Conservation (phyloP, 2,888 invertebrate genomes). For the Mantis religiosa region DNA sequence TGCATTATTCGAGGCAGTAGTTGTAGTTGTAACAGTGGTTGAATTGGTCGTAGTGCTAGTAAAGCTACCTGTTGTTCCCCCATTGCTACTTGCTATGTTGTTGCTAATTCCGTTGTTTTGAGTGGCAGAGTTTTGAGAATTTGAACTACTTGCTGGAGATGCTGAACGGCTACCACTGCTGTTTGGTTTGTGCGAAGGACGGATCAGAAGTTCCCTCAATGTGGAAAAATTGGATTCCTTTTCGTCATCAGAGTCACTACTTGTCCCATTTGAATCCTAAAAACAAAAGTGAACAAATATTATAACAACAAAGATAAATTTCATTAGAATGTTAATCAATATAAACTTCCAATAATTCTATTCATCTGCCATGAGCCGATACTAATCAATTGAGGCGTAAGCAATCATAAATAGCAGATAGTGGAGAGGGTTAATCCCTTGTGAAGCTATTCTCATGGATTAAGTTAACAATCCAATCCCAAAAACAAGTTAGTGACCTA, state of each 20-base stretch:
- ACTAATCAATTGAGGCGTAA: no score
- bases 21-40: background rate
- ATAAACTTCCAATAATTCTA: background rate
- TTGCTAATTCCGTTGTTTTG: background rate
- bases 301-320: background rate
- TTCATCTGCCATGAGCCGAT: no score
- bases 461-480: no score
- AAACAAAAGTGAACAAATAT: background rate
- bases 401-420: no score
- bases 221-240: constrained; percentile 77
- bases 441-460: no score
- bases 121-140: background rate
- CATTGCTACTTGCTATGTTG: background rate
- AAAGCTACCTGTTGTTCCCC: background rate
- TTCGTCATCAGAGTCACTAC: constrained; percentile 62
- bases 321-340: background rate
- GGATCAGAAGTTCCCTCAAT: constrained; percentile 71
- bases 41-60: background rate
- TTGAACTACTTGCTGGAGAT: constrained; percentile 38
- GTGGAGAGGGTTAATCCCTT: no score
- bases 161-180: constrained; percentile 49
- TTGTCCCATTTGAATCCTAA: constrained; percentile 41
- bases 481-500: no score
- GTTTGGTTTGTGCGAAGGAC: constrained; percentile 55
- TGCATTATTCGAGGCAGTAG: background rate